These are phyloP conservation scores for Cheilosia pagana DNA, from an alignment of 2,888 invertebrate species.

Conservation along the genomic window DNA sequence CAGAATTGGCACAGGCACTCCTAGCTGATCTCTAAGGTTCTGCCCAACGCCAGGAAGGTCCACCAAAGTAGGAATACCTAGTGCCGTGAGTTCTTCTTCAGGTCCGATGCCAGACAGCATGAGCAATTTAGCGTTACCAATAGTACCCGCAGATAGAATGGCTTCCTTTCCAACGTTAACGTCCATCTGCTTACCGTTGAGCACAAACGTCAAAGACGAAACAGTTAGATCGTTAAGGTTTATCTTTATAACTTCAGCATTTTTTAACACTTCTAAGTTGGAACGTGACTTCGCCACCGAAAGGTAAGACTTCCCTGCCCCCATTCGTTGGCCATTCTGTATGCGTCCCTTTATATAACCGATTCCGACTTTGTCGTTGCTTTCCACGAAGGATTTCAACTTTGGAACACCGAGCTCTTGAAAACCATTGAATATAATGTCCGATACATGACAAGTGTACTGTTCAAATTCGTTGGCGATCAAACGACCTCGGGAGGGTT, in stretches of 20 bases:
- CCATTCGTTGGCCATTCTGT: conserved; percentile 88
- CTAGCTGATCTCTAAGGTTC: conserved; percentile 92
- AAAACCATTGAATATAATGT: conserved; percentile 82
- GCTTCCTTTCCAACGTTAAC: conserved; percentile 80
- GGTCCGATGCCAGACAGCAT: conserved; percentile 82
- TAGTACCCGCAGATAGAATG: conserved; percentile 80
- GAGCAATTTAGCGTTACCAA: conserved; percentile 80
- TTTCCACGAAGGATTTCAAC: conserved; percentile 80
- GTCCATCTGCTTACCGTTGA: conserved; percentile 82
- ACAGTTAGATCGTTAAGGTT: conserved; percentile 84
- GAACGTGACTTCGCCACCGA: conserved; percentile 83
- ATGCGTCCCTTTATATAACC: conserved; percentile 84
- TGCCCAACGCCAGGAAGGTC: conserved; percentile 85
- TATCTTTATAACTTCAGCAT: conserved; percentile 85
- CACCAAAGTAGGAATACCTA: conserved; percentile 76
- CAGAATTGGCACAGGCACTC: conserved; percentile 82
- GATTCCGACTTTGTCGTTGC: conserved; percentile 84
- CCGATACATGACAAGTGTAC: conserved; percentile 72
- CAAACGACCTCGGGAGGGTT: conserved; percentile 81
- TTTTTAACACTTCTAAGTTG: conserved; percentile 86
- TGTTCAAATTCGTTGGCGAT: conserved; percentile 82
- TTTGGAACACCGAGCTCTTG: conserved; percentile 83
- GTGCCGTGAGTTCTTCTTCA: conserved; percentile 74
- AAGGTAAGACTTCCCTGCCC: conserved; percentile 90
- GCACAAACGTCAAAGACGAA: conserved; percentile 83